Evolutionary conservation across 92 coral and sea anemone species (phyloP), one percentile per base, ranked within the genome.

Genomic region (Galaxea fascicularis): DNA sequence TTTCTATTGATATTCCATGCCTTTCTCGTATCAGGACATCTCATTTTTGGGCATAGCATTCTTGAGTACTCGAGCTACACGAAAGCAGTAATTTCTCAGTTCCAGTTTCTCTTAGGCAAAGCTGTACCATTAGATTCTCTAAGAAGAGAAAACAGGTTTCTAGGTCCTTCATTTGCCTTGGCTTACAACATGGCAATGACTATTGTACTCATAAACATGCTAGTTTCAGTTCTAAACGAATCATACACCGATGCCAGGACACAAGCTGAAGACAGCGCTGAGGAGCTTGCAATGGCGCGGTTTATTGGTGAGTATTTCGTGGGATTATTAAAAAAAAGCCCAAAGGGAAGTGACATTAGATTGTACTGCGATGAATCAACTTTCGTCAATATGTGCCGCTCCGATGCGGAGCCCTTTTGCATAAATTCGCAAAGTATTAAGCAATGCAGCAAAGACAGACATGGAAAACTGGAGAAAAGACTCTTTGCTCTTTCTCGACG

Each of bases 271-370:
- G 82, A 79, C 41, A 52, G 87, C n/a, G 70, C 84, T 0, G 89
- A 84, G 27, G 89, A 84, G 14, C 74, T 83, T 41, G 86, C 84
- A n/a, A 78, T 89, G 92, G 92, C 89, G n/a, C 64, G 53, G 10
- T 89, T 83, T 57, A 77, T 89, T 13, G 76, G 64, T n/a, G 80
- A 83, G 28, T 24, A 72, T 9, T 63, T 83, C 13, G 17, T 11
- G 62, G 78, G 7, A 8, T 3, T 73, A 9, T 35, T 83, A 18
- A 17, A 41, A n/a, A 44, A 25, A 20, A 28, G 24, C 4, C 62
- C 26, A 30, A 63, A 10, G 30, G 45, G 52, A 41, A 27, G 18
- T 24, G 80, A 83, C 1, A 35, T 53, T 1, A 80, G 35, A 39
- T 28, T 83, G n/a, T 83, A 71, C 39, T 83, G 87, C 24, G 87